phyloP scores from a whole-genome alignment of 2,113 vertebrate species.

The Triplophysa tibetana region DNA sequence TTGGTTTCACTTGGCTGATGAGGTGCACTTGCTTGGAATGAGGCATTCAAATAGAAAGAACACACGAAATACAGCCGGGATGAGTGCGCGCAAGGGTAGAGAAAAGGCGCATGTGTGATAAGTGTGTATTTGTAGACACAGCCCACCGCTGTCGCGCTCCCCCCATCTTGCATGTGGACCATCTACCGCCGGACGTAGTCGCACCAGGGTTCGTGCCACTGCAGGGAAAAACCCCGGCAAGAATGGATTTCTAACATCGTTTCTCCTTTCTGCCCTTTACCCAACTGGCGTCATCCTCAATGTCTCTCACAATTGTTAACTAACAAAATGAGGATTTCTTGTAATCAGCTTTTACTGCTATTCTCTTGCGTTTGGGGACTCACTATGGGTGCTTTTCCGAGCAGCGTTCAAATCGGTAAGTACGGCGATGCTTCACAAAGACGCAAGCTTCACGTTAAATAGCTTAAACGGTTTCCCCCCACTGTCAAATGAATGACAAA shows the following conservation, averaged over 20 bases:
- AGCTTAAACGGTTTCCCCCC: background rate
- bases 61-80: background rate
- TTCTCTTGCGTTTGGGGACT: conserved; percentile 96
- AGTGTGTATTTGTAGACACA: conserved; percentile 22
- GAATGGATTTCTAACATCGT: conserved; percentile 71
- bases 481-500: conserved; percentile 11
- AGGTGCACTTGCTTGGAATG: background rate
- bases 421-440: conserved; percentile 46
- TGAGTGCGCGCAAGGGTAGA: conserved; percentile 2
- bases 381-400: conserved; percentile 98
- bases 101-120: conserved; percentile 51
- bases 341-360: conserved; percentile 94
- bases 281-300: conserved; percentile 77
- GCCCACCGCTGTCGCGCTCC: conserved; percentile 74
- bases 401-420: conserved; percentile 99
- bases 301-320: conserved; percentile 87
- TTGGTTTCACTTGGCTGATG: background rate
- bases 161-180: conserved; percentile 74
- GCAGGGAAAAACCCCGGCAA: conserved; percentile 78
- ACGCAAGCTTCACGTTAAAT: background rate
- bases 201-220: conserved; percentile 86
- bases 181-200: conserved; percentile 77
- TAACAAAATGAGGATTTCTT: conserved; percentile 98
- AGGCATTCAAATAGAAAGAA: conserved; percentile 3
- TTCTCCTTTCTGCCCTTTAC: conserved; percentile 48